Base-by-base conservation (phyloP, 2,797 vertebrate genomes). In the Dipus sagitta region DNA sequence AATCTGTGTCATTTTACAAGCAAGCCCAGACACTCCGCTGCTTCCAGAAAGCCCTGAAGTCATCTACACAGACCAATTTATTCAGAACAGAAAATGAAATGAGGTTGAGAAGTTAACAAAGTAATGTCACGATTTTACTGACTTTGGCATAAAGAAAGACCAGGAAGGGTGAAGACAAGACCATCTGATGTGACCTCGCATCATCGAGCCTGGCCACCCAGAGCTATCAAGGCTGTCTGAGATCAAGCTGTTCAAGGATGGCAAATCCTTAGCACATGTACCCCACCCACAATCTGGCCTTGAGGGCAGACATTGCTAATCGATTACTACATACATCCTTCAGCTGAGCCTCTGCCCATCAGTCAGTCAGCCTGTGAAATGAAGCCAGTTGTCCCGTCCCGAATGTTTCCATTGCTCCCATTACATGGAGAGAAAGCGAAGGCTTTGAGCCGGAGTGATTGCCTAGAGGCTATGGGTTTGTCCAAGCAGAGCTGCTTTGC, bases 221-320 rank as follows among this genome's bases (percentile, higher is more conserved):
- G 82, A 58, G 47, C 17, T 24, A 64, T 20, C 30, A 26, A n/a
- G n/a, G 30, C 26, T 71, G 52, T 79, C 42, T 28, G 42, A 75
- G 72, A 86, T 21, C 64, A 74, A 30, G 4, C 24, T 30, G 23
- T 65, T 58, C 92, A 92, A 79, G 52, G 32, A 70, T 15, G 4
- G 60, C 21, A 84, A 77, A 68, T 26, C 67, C 1, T 7, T 17
- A n/a, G 74, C 8, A 10, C 24, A 32, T 34, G 58, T 13, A 3
- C 34, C 52, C 26, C 6, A 32, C 18, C 23, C 38, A 18, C 21
- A 3, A 1, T 15, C 26, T 42, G 71, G 60, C 68, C 18, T 24
- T 34, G 75, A 86, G 80, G 62, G 52, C 67, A 91, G 83, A 88
- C 52, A 82, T 12, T 85, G 47, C 75, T 91, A 83, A 95, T 79